Percentiles rank a stretch among this genome's conserved stretches.
Evolutionary conservation across 2,113 vertebrate genomes (phyloP).

Genomic region (Jaculus jaculus): DNA sequence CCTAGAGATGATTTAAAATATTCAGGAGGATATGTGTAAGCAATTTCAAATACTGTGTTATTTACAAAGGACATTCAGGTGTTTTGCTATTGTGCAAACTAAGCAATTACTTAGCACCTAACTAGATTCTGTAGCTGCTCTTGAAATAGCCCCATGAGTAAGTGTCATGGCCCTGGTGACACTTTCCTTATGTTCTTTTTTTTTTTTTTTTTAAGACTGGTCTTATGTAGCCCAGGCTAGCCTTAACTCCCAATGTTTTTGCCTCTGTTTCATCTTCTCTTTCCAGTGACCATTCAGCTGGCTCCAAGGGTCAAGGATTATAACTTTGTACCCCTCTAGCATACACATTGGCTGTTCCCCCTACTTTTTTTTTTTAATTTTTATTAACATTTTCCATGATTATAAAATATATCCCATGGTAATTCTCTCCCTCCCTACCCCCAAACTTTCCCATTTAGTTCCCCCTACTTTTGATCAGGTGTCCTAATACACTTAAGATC

Average conservation of each 20-base stretch:
- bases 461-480: background rate
- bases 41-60: background rate
- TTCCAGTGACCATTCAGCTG: fast-evolving
- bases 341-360: fast-evolving
- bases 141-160: background rate
- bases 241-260: background rate
- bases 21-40: background rate
- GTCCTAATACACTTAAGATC: fast-evolving
- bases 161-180: fast-evolving
- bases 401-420: no score
- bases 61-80: background rate
- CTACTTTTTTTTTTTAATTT: no score
- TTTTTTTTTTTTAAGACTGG: background rate
- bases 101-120: background rate
- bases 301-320: no score
- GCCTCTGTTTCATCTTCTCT: background rate
- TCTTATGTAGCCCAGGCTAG: background rate
- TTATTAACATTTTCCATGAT: no score
- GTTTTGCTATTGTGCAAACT: background rate
- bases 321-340: fast-evolving
- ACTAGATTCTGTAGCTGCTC: fast-evolving
- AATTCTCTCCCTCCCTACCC: no score
- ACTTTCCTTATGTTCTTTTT: background rate
- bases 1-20: no score
- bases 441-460: no score